Evolutionary conservation across 2,113 vertebrate species (phyloP), one percentile per base, ranked within the genome.

Genomic region (Chloebia gouldiae): DNA sequence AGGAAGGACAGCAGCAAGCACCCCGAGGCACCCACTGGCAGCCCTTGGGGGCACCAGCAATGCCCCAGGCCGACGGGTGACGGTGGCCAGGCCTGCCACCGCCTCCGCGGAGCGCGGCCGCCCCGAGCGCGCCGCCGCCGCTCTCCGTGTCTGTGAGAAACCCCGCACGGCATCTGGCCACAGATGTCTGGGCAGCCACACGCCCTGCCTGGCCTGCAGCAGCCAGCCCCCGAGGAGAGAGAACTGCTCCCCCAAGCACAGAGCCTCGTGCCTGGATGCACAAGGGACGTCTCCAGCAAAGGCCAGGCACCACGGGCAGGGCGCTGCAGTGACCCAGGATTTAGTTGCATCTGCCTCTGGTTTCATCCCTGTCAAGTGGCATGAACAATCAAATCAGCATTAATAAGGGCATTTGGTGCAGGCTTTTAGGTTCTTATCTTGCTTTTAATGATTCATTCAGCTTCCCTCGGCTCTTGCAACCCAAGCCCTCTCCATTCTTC

Each of bases 351-450:
- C 92, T 94, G 86, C 81, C 86, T 85, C 72, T 49, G 81, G 68
- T 96, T 95, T 94, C 78, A 69, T 70, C 53, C 54, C 81, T 70
- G 93, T 72, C 79, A 91, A 95, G 76, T 51, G 60, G 73, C 63
- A 92, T 88, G 90, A 97, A 73, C 72, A 71, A 88, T 85, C 85
- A 93, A 88, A 93, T 60, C 71, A 72, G 68, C 81, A 44, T 51
- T 91, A 95, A 66, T 69, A 73, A 61, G 69, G 68, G 80, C 57
- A 88, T 86, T 88, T 88, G 82, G 79, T 71, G 49, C 76, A 85
- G 76, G 70, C 81, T 90, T 92, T 91, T 76, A 85, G 76, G 44
- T 76, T 88, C 79, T 81, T 80, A 61, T 78, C 50, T 78, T 50
- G 66, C 59, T 79, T 81, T 89, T 85, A 87, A 81, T 81, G 73